These are phyloP conservation scores for Brachionus plicatilis DNA, from an alignment of 1,140 invertebrate genomes.

Conservation along the genomic window DNA sequence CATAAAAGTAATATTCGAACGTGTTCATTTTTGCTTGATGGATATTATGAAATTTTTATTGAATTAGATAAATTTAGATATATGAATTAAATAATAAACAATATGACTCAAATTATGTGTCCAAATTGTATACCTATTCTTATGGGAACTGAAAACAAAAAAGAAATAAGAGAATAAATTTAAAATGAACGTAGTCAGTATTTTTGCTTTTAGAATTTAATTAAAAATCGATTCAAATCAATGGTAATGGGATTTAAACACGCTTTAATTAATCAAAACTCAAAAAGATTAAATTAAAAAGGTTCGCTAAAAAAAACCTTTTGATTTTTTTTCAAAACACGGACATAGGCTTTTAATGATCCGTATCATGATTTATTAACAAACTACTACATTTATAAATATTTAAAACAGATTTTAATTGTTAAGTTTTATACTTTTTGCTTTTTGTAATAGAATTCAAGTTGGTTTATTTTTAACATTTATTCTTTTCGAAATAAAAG, in stretches of 20 bases:
- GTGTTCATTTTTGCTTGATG: neutral
- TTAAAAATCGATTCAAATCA: neutral
- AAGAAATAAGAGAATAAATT: no score
- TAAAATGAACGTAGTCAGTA: neutral
- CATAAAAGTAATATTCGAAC: neutral
- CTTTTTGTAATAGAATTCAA: neutral
- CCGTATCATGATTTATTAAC: neutral
- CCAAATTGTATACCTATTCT: neutral
- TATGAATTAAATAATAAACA: neutral
- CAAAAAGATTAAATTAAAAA: neutral
- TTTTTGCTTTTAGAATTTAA: neutral
- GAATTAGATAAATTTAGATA: neutral
- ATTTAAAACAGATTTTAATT: neutral
- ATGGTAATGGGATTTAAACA: neutral
- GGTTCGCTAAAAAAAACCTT: neutral
- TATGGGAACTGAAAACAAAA: neutral
- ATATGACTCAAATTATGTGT: neutral
- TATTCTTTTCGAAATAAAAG: no score
- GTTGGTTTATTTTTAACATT: no score
- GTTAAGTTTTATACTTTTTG: neutral
- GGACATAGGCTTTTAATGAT: neutral
- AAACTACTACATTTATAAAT: neutral
- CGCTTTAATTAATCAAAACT: neutral
- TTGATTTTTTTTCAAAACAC: neutral
- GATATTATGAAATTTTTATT: neutral